Evolutionary conservation across 2,113 vertebrate genomes (phyloP), one percentile per base, ranked within the genome.

Genomic region (Pseudonaja textilis): DNA sequence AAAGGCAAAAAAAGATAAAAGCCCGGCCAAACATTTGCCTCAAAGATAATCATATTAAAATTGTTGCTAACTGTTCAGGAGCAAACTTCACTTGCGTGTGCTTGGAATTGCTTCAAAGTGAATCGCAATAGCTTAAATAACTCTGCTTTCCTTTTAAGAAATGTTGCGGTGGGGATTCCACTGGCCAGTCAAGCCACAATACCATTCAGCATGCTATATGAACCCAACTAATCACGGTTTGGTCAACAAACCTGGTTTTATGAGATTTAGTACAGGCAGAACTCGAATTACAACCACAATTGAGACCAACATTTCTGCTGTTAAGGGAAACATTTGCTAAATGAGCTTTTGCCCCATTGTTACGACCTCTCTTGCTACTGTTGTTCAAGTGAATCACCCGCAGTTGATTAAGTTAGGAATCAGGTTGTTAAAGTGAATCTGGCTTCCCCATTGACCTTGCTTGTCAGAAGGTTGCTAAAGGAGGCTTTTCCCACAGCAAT

Each of bases 101-200:
- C n/a, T 20, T 20, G 69, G 6, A 6, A 39, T 20, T 8, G 6
- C 69, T 39, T 20, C 16, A 39, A 34, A 20, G 64, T 34, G n/a
- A 74, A 74, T 18, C 2, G 1, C 7, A 18, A 20, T 2, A 18
- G 16, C 5, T 2, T 34, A 74, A 34, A 74, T 69, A 69, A 69
- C 12, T 12, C 61, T 69, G 61, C 29, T 69, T 69, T 69, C 1
- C 61, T 64, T n/a, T 64, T 29, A n/a, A 3, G 0, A 64, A 55
- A n/a, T 0, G 3, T 10, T 29, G 61, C 3, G 0, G 0, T n/a
- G 29, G 12, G 29, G 29, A 5, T 69, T 69, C 29, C 29, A 5
- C 29, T n/a, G 0, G 10, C 4, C 26, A 12, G 26, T 3, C 26
- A 64, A 64, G 25, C 26, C 7, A 64, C 3, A 64, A 26, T 12